Percentiles rank a stretch among this genome's conserved stretches.
Conservation (phyloP, 1,140 invertebrate genomes). For the Brachionus calyciflorus region DNA sequence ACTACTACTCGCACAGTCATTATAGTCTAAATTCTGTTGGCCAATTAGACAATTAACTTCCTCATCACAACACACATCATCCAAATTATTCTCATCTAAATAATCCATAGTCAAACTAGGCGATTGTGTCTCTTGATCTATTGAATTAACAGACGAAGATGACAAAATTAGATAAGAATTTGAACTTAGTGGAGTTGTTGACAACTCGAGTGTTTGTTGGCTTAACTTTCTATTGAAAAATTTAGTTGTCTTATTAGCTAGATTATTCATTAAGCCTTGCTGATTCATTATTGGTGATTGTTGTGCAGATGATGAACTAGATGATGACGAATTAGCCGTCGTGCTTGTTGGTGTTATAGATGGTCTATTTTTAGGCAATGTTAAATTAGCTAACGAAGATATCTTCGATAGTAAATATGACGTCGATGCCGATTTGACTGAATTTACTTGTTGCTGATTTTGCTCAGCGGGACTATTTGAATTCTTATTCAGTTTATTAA, state of each 20-base stretch:
- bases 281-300: slow-evolving; percentile 22
- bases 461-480: background rate
- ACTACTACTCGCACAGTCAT: background rate
- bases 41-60: background rate
- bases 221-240: slow-evolving; percentile 22
- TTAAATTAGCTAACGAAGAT: slow-evolving; percentile 5
- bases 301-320: background rate
- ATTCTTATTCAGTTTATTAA: slow-evolving; percentile 12
- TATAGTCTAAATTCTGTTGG: background rate
- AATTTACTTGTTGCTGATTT: background rate
- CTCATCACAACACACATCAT: background rate
- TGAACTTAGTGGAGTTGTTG: background rate
- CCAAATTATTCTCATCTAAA: too few relatives aligned
- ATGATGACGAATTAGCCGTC: background rate
- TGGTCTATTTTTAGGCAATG: background rate
- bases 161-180: slow-evolving; percentile 28
- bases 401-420: slow-evolving; percentile 43
- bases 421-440: slow-evolving; percentile 13
- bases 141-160: slow-evolving; percentile 19
- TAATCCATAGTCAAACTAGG: slow-evolving; percentile 17
- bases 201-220: slow-evolving; percentile 1
- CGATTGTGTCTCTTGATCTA: slow-evolving; percentile 6
- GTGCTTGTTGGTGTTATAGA: background rate
- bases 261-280: background rate
- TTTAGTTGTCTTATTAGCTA: slow-evolving; percentile 16